Evolutionary conservation across 2,888 invertebrate species (phyloP), one percentile per base, ranked within the genome.

Genomic region (Taenaris catops): DNA sequence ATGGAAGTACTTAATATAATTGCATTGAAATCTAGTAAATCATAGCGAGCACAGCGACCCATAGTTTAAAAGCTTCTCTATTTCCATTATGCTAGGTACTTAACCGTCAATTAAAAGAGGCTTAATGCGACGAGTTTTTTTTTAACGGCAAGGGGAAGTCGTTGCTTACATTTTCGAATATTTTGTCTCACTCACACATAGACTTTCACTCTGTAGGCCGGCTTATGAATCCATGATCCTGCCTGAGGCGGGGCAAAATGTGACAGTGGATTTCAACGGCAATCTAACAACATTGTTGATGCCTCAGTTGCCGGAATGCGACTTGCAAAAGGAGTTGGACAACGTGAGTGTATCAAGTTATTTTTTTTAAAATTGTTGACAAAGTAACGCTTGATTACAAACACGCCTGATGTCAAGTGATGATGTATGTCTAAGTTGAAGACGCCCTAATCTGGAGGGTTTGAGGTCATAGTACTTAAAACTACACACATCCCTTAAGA

Each of bases 261-360:
- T 91, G 25, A 88, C 84, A 33, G 55, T 90, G 3, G 74, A 78
- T 17, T 51, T 78, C 0, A 88, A 89, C 26, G 89, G 89, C n/a
- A 81, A 89, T 33, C 57, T 91, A 5, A 88, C 88, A 1, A 87
- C 80, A 21, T 66, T 93, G 41, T 72, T 89, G 11, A 92, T 94
- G 87, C 91, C 91, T 0, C 79, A 88, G 32, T 62, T 95, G 48
- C 93, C 94, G 0, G 90, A 90, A 31, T 96, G 96, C 60, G 93
- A 95, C 79, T 78, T 96, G 46, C 90, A 96, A 60, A 93, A 94
- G 63, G 96, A 96, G 70, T 75, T 96, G 41, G 95, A 94, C 61
- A 96, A 96, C 81, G 96, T 96, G 76, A 92, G 92, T 90, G 18
- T 25, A n/a, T n/a, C n/a, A n/a, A n/a, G n/a, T n/a, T n/a, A n/a